A percentile compares a stretch with the other conserved stretches of the same genome.
Evolutionary conservation across 2,113 vertebrate species (phyloP).

Genomic region (Alligator sinensis): DNA sequence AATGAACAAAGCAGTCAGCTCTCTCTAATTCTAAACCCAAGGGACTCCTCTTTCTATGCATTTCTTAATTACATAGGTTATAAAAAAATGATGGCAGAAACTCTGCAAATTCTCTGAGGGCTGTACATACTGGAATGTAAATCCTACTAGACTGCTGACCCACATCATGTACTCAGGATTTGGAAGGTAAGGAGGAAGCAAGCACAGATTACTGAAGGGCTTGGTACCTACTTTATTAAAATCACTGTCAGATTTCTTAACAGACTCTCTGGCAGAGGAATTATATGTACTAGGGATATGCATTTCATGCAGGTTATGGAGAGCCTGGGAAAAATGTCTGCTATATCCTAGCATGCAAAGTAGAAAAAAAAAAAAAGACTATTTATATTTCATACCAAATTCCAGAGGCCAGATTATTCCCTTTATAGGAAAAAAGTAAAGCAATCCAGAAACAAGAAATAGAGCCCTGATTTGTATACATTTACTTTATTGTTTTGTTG

Average conservation of each 20-base stretch:
- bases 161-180: neutral
- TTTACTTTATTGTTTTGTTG: neutral
- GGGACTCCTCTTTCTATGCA: conserved; percentile 34
- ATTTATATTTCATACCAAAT: neutral
- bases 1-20: conserved; percentile 49
- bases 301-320: neutral
- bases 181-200: neutral
- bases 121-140: neutral
- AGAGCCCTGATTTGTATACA: neutral
- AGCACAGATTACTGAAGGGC: neutral
- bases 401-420: neutral
- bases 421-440: neutral
- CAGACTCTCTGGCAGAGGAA: neutral
- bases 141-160: conserved; percentile 19
- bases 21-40: conserved; percentile 32
- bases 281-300: neutral
- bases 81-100: conserved; percentile 56
- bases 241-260: conserved; percentile 4
- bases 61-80: conserved; percentile 54
- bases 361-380: neutral
- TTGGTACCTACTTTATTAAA: conserved; percentile 17
- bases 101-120: neutral
- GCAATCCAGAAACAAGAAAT: neutral
- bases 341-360: neutral
- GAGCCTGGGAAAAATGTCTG: neutral